phyloP scores from a whole-genome alignment of 2,797 vertebrate species.

The Columba guinea region DNA sequence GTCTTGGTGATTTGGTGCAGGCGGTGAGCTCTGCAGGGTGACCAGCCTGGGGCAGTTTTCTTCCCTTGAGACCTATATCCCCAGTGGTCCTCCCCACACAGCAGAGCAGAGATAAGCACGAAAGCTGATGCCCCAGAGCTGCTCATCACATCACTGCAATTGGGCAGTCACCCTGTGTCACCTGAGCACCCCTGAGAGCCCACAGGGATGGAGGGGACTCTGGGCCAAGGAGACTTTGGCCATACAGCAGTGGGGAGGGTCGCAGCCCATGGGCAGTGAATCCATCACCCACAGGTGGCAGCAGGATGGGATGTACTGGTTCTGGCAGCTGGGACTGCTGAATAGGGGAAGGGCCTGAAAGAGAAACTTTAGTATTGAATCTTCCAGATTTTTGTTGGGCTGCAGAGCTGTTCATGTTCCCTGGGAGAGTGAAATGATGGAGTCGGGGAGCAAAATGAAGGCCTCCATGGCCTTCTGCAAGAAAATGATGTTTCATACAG shows the following conservation, averaged over 20 bases:
- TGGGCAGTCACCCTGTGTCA: fast-evolving
- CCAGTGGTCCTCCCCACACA: fast-evolving
- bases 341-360: neutral
- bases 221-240: neutral
- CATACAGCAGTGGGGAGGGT: fast-evolving
- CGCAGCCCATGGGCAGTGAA: fast-evolving
- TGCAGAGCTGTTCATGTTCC: neutral
- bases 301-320: fast-evolving
- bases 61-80: neutral
- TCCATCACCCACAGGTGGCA: neutral
- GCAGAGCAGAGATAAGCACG: neutral
- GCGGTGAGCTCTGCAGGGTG: fast-evolving
- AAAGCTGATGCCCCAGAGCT: fast-evolving
- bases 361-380: too few relatives aligned
- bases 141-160: fast-evolving
- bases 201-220: fast-evolving
- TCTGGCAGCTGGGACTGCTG: neutral
- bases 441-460: fast-evolving
- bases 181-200: neutral
- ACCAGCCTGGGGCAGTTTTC: neutral
- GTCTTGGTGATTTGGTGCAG: neutral
- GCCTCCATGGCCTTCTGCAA: neutral
- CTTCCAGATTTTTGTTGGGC: neutral
- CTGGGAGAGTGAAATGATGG: neutral
- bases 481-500: neutral